phyloP scores from a whole-genome alignment of 2,113 vertebrate species.

The Chamaetylas fuelleborni region DNA sequence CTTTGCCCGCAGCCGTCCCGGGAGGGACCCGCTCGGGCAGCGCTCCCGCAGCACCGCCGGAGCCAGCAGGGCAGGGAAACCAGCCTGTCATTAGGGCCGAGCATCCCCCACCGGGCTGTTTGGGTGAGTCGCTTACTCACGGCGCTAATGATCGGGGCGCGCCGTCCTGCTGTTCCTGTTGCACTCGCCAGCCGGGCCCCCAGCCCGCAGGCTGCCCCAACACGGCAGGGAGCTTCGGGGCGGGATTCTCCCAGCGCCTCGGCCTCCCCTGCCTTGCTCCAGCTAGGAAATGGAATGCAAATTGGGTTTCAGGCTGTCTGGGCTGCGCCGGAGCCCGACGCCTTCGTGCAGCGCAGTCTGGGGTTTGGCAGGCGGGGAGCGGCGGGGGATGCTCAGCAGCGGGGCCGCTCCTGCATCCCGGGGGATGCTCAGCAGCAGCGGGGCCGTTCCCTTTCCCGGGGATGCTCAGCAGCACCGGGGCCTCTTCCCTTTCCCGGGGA shows the following conservation, averaged over 20 bases:
- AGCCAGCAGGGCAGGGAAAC: not conserved
- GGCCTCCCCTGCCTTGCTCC: not conserved
- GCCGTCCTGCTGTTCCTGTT: not conserved
- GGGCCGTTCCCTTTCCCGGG: not conserved
- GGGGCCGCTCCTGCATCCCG: too few species aligned
- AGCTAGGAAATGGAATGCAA: not conserved
- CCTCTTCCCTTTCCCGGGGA: too few species aligned
- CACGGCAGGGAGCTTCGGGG: not conserved
- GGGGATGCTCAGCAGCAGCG: not conserved
- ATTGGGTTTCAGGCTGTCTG: not conserved
- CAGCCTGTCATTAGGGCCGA: not conserved
- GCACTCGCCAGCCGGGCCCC: not conserved
- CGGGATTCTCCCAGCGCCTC: not conserved
- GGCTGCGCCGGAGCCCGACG: not conserved
- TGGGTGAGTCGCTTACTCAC: not conserved
- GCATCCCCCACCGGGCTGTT: not conserved
- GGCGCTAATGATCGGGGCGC: not conserved
- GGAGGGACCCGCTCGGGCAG: not conserved
- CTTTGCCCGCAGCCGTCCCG: not conserved
- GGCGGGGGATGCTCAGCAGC: not conserved
- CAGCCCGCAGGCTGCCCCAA: not conserved
- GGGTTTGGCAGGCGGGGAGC: not conserved
- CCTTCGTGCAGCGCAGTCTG: not conserved
- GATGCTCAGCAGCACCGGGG: not conserved
- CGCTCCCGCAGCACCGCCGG: not conserved